Conservation (phyloP, 2,888 invertebrate species). For the Aelia acuminata region DNA sequence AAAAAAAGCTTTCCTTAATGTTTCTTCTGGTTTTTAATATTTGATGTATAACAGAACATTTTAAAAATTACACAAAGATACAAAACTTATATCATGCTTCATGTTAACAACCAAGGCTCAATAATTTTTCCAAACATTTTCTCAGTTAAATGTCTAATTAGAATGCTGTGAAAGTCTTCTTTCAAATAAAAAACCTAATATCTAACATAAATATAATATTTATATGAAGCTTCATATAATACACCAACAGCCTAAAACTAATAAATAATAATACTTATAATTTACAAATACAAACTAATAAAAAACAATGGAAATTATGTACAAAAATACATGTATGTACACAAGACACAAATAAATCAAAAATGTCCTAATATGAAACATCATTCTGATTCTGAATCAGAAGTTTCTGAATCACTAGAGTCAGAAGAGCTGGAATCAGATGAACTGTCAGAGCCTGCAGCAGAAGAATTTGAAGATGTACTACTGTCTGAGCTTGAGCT, state of each 20-base stretch:
- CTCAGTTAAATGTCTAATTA: background rate
- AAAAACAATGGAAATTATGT: constrained; percentile 32
- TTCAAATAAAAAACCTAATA: background rate
- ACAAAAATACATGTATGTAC: constrained; percentile 46
- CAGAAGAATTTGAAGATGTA: constrained; percentile 49
- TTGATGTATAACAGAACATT: background rate
- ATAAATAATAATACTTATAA: constrained; percentile 25
- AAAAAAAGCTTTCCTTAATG: no score
- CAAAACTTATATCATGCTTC: background rate
- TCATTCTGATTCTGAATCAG: constrained; percentile 54
- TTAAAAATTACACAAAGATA: background rate
- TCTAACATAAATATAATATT: background rate
- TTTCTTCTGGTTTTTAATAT: no score
- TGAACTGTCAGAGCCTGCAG: constrained; percentile 61
- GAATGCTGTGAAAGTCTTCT: background rate
- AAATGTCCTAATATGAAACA: background rate
- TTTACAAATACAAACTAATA: constrained; percentile 7
- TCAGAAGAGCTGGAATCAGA: constrained; percentile 58
- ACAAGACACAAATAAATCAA: constrained; percentile 28
- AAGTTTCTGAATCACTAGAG: constrained; percentile 43
- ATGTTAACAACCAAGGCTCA: background rate
- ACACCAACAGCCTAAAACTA: background rate
- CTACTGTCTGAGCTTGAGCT: constrained; percentile 57
- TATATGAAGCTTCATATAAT: background rate
- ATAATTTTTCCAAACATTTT: background rate